phyloP scores from a whole-genome alignment of 2,888 invertebrate genomes.

The Drosophila glabriapex region DNA sequence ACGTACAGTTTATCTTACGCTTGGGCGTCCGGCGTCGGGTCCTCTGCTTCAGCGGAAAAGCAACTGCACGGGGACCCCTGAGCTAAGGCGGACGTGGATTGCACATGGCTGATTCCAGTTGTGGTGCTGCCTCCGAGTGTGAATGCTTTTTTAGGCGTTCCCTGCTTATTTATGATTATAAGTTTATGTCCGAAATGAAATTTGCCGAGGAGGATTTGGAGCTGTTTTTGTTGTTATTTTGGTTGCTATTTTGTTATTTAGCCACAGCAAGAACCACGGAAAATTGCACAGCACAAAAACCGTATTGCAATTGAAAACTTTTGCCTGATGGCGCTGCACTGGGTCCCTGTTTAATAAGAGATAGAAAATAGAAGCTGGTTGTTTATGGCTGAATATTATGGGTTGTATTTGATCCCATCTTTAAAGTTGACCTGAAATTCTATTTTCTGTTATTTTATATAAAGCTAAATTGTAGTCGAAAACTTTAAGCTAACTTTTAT shows the following conservation, averaged over 20 bases:
- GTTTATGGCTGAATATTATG: not conserved
- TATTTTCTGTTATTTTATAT: not conserved
- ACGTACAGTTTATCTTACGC: conserved; percentile 73
- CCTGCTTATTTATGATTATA: conserved; percentile 77
- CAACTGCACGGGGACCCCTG: conserved; percentile 18
- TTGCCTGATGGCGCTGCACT: not conserved
- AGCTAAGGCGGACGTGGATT: conserved; percentile 17
- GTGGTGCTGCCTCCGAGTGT: conserved; percentile 26
- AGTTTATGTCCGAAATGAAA: conserved; percentile 75
- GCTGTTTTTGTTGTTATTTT: not conserved
- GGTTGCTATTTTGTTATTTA: conserved; percentile 30
- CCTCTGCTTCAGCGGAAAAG: conserved; percentile 51
- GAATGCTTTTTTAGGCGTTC: conserved; percentile 61
- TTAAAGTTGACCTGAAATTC: not conserved
- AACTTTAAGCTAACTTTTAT: not conserved
- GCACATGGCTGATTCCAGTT: conserved; percentile 25
- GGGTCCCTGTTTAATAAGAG: conserved; percentile 4
- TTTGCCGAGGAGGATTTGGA: conserved; percentile 52
- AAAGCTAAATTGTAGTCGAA: not conserved
- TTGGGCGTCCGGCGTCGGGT: conserved; percentile 47
- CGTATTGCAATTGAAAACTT: conserved; percentile 6
- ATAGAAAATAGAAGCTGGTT: not conserved
- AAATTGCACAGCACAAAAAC: conserved; percentile 15
- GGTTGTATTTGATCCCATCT: not conserved
- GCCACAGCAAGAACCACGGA: conserved; percentile 8